Percentiles rank a stretch among this genome's conserved stretches.
phyloP scores from a whole-genome alignment of 2,113 vertebrate genomes.

The Zosterops lateralis region DNA sequence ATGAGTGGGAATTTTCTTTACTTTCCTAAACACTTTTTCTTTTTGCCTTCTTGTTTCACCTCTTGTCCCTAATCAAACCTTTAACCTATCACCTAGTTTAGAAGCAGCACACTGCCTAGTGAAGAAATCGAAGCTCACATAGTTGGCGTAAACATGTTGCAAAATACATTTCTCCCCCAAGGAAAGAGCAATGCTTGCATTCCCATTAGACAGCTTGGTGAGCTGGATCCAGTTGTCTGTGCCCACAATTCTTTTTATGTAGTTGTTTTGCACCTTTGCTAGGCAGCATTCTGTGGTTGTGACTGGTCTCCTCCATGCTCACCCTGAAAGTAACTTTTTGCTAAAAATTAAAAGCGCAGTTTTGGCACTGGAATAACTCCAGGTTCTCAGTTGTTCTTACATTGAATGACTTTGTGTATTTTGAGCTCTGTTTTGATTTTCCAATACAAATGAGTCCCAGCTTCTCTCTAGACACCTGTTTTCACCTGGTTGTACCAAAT shows the following conservation, averaged over 20 bases:
- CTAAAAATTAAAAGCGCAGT: neutral
- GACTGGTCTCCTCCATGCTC: neutral
- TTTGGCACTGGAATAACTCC: neutral
- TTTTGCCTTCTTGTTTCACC: neutral
- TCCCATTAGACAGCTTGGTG: neutral
- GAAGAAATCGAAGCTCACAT: neutral
- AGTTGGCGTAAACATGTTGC: neutral
- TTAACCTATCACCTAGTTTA: neutral
- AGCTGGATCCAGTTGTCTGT: fast-evolving
- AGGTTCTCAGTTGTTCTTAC: neutral
- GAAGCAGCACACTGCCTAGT: neutral
- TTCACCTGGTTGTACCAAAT: neutral
- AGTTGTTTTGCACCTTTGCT: neutral
- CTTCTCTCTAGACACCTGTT: neutral
- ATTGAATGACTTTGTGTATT: neutral
- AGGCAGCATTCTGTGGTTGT: neutral
- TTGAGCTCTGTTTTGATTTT: neutral
- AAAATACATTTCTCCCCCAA: neutral
- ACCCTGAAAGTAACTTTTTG: neutral
- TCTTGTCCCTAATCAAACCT: neutral
- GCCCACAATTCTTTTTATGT: fast-evolving
- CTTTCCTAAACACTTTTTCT: neutral
- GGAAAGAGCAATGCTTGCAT: neutral
- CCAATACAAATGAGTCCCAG: neutral
- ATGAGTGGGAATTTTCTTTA: neutral